Conservation (phyloP, 2,888 invertebrate genomes). For the Bugula neritina region DNA sequence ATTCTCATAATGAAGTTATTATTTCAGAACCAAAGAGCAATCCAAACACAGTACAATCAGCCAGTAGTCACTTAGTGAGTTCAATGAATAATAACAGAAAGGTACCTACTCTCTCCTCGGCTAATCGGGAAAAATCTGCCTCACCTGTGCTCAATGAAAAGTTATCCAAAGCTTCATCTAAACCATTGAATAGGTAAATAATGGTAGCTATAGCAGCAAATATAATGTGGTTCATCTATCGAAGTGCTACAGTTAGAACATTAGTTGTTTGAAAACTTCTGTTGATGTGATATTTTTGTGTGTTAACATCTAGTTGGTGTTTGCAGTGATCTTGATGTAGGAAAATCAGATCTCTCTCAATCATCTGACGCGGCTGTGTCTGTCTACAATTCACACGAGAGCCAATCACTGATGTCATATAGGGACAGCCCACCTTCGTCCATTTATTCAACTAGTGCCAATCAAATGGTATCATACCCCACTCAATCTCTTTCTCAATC, state of each 20-base stretch:
- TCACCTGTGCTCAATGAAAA: neutral
- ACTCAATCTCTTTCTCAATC: too few relatives aligned
- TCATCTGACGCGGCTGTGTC: neutral
- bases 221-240: neutral
- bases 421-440: neutral
- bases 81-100: neutral
- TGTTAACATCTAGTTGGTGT: too few relatives aligned
- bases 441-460: neutral
- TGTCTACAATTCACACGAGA: neutral
- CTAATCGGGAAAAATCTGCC: neutral
- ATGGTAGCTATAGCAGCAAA: neutral
- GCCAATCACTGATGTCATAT: neutral
- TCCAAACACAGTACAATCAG: conserved; percentile 19
- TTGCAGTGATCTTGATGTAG: neutral
- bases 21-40: conserved; percentile 24
- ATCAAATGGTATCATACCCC: neutral
- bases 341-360: neutral
- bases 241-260: neutral
- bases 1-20: too few relatives aligned
- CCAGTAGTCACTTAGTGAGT: conserved; percentile 17
- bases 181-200: neutral
- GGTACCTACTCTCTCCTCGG: neutral
- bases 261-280: too few relatives aligned
- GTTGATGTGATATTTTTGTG: too few relatives aligned
- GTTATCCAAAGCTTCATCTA: neutral